Evolutionary conservation across 2,113 vertebrate genomes (phyloP).

Genomic region (Myotis brandtii): DNA sequence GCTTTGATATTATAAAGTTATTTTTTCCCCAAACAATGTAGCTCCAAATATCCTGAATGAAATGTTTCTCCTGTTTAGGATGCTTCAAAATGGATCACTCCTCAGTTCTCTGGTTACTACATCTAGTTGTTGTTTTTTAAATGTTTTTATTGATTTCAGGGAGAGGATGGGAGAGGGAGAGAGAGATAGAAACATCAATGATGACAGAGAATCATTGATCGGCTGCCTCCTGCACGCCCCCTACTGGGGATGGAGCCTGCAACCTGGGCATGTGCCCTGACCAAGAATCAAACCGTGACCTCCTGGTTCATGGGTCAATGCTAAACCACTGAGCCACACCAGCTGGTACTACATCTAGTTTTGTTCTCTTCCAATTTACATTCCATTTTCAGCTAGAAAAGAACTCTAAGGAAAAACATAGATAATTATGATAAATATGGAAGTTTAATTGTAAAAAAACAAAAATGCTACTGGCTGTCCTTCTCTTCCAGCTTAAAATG

Average conservation of each 20-base stretch:
- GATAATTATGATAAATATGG: not conserved
- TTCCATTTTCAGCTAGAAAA: slow-evolving; percentile 7
- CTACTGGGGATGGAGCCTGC: no score
- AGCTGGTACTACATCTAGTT: not conserved
- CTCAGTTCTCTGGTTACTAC: not conserved
- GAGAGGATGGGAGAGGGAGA: no score
- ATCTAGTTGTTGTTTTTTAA: not conserved
- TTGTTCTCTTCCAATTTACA: not conserved
- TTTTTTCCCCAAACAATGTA: not conserved
- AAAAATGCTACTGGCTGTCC: not conserved
- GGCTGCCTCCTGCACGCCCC: no score
- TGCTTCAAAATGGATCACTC: not conserved
- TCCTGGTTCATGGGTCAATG: no score
- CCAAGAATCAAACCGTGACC: no score
- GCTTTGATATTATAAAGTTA: not conserved
- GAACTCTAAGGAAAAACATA: slow-evolving; percentile 36
- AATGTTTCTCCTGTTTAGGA: not conserved
- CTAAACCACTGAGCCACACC: no score
- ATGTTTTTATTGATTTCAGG: no score
- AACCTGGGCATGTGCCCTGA: no score
- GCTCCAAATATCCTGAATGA: not conserved
- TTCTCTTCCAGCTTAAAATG: slow-evolving; percentile 16
- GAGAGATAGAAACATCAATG: no score
- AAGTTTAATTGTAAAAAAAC: slow-evolving; percentile 37
- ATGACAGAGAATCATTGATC: no score